Percentiles rank a stretch among this genome's conserved stretches.
phyloP scores from a whole-genome alignment of 1,140 invertebrate genomes.

The Lutraria rhynchaena region DNA sequence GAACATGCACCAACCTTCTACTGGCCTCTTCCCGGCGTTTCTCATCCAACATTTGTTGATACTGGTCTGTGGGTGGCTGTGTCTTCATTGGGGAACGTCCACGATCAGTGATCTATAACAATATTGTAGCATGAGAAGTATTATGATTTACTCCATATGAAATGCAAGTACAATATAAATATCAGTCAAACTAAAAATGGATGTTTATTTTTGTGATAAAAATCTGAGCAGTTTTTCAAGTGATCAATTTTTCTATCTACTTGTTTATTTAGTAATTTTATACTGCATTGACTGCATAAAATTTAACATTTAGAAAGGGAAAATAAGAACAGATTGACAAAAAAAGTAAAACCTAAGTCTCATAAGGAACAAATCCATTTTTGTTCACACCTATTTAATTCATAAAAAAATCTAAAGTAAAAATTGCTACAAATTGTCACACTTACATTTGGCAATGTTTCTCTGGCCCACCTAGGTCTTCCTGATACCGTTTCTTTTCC shows the following conservation, averaged over 20 bases:
- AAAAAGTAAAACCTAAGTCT: too few relatives aligned
- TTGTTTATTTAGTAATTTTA: too few relatives aligned
- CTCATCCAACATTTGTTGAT: conserved; percentile 46
- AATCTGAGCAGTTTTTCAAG: too few relatives aligned
- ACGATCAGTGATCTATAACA: conserved; percentile 40
- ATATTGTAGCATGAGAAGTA: background rate
- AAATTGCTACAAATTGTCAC: too few relatives aligned
- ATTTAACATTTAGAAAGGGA: too few relatives aligned
- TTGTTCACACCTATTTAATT: too few relatives aligned
- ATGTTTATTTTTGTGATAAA: background rate
- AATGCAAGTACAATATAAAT: background rate
- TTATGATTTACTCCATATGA: too few relatives aligned
- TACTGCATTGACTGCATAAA: too few relatives aligned
- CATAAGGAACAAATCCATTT: too few relatives aligned
- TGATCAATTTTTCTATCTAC: too few relatives aligned
- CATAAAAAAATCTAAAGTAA: too few relatives aligned
- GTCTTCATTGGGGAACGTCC: conserved; percentile 47
- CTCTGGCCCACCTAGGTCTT: conserved; percentile 53
- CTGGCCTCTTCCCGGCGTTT: conserved; percentile 48
- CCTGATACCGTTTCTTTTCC: conserved; percentile 39
- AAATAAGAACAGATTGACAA: too few relatives aligned
- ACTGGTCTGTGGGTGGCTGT: conserved; percentile 25
- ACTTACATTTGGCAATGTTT: conserved; percentile 53
- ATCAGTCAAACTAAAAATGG: background rate
- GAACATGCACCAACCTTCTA: conserved; percentile 19